A percentile compares a stretch with the other conserved stretches of the same genome.
Evolutionary conservation across 2,113 vertebrate genomes (phyloP).

Genomic region (Lanius collurio): DNA sequence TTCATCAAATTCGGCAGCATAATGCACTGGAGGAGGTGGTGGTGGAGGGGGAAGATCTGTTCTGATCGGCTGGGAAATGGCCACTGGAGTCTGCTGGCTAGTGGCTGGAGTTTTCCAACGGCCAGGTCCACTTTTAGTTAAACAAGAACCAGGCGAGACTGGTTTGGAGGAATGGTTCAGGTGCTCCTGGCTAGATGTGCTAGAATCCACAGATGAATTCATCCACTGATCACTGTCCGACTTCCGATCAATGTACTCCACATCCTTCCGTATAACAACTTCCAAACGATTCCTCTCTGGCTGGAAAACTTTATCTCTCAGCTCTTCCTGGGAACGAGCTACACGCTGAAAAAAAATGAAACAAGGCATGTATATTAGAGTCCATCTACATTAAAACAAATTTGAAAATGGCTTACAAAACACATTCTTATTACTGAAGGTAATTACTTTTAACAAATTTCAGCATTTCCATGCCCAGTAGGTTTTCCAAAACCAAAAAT

Average conservation of each 20-base stretch:
- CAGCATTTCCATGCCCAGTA: background rate
- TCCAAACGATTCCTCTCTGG: constrained; percentile 79
- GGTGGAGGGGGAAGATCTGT: constrained; percentile 92
- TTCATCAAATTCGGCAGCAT: constrained; percentile 71
- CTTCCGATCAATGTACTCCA: constrained; percentile 70
- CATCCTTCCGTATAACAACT: constrained; percentile 77
- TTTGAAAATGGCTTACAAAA: background rate
- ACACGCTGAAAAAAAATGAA: constrained; percentile 74
- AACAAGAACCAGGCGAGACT: constrained; percentile 77
- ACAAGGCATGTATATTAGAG: background rate
- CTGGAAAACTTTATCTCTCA: constrained; percentile 75
- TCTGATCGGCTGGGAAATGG: constrained; percentile 78
- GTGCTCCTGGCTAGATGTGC: constrained; percentile 94
- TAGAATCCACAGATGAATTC: constrained; percentile 90
- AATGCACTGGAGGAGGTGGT: constrained; percentile 84
- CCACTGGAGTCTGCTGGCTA: constrained; percentile 70
- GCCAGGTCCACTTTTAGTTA: constrained; percentile 92
- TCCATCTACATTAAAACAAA: background rate
- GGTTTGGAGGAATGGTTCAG: constrained; percentile 88
- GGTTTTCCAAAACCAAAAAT: background rate
- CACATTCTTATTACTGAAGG: background rate
- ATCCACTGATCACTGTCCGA: constrained; percentile 85
- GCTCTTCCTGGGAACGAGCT: constrained; percentile 90
- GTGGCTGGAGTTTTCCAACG: constrained; percentile 94
- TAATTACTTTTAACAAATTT: background rate